Conservation (phyloP, 2,113 vertebrate genomes). For the Girardinichthys multiradiatus region DNA sequence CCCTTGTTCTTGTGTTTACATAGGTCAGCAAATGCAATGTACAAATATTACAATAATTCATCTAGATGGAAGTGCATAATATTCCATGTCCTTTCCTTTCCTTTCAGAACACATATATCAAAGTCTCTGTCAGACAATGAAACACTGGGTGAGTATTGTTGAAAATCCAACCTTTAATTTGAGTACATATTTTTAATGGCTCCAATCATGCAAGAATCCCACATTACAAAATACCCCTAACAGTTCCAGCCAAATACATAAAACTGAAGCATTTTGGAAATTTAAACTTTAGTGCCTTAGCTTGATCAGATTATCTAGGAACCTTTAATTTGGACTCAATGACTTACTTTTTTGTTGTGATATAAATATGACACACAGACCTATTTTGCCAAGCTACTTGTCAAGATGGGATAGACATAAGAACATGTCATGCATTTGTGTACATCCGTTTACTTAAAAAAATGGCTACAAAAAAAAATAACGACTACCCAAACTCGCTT, state of each 20-base stretch:
- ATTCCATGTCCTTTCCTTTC: conserved; percentile 34
- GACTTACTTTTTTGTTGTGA: background rate
- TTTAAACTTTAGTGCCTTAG: background rate
- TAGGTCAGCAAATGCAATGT: background rate
- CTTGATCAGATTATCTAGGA: background rate
- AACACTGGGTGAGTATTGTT: conserved; percentile 83
- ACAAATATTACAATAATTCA: background rate
- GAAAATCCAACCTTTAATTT: too few relatives aligned
- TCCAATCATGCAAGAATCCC: background rate
- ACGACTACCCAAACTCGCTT: too few relatives aligned
- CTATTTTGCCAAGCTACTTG: background rate
- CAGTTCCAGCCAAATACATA: too few relatives aligned
- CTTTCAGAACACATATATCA: conserved; percentile 78
- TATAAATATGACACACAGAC: background rate
- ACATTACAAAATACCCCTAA: background rate
- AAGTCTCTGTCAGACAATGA: conserved; percentile 88
- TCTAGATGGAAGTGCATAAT: background rate
- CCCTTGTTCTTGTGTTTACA: background rate
- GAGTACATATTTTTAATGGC: too few relatives aligned
- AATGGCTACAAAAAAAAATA: too few relatives aligned
- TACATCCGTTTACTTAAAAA: too few relatives aligned
- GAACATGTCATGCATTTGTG: background rate
- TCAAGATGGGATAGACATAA: background rate
- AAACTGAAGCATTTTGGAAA: too few relatives aligned
- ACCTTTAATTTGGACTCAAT: background rate